These are phyloP conservation scores for Hystrix cristata DNA, from an alignment of 2,113 vertebrate genomes.

Conservation along the genomic window DNA sequence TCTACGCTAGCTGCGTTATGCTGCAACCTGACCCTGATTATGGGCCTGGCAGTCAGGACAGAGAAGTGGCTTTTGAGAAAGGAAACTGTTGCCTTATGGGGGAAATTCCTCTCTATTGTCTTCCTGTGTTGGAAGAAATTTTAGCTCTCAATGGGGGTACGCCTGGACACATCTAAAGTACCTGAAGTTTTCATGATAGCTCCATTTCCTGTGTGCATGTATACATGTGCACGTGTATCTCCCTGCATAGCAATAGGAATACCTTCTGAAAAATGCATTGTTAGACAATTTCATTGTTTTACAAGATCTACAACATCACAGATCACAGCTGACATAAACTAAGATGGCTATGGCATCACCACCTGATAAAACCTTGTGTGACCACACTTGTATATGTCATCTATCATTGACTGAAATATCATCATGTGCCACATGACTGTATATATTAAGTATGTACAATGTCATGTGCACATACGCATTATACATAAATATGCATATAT, in stretches of 20 bases:
- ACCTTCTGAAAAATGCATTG: background rate
- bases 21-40: background rate
- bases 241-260: background rate
- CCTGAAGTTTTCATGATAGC: background rate
- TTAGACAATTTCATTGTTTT: background rate
- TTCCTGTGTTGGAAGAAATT: conserved; percentile 22
- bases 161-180: background rate
- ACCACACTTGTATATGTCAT: background rate
- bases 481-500: background rate
- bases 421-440: background rate
- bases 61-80: background rate
- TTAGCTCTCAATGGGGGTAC: background rate
- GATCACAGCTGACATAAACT: background rate
- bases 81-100: background rate
- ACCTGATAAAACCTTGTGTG: background rate
- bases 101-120: background rate
- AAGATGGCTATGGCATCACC: background rate
- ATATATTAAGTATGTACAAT: background rate
- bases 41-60: background rate
- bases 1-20: background rate
- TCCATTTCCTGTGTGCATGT: background rate
- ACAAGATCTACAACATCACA: background rate
- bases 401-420: background rate
- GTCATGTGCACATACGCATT: background rate
- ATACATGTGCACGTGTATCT: background rate